Conservation (phyloP, 2,888 invertebrate genomes). For the Macrosiphum euphorbiae region DNA sequence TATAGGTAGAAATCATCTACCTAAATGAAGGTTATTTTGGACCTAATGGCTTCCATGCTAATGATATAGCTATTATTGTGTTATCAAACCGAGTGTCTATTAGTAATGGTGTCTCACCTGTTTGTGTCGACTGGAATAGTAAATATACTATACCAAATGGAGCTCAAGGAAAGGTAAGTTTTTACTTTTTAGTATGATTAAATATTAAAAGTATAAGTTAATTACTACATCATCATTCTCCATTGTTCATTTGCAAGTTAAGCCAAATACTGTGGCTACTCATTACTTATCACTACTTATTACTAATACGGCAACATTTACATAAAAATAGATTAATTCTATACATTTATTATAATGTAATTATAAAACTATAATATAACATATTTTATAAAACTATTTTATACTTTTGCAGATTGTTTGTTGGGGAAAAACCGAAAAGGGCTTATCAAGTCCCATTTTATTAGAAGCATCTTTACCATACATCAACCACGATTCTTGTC, state of each 20-base stretch:
- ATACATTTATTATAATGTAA: too few relatives aligned
- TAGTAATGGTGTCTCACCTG: too few relatives aligned
- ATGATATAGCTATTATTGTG: slow-evolving; percentile 36
- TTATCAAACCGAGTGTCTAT: background rate
- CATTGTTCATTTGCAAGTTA: too few relatives aligned
- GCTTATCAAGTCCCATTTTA: slow-evolving; percentile 65
- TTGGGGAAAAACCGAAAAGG: slow-evolving; percentile 67
- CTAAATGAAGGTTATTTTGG: background rate
- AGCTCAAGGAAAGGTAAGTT: too few relatives aligned
- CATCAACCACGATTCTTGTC: slow-evolving; percentile 66
- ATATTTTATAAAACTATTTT: background rate
- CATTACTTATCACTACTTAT: too few relatives aligned
- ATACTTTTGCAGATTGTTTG: slow-evolving; percentile 66
- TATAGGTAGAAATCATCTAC: slow-evolving; percentile 16
- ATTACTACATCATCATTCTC: too few relatives aligned
- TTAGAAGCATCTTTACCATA: slow-evolving; percentile 66
- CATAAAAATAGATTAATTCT: background rate
- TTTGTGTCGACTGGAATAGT: too few relatives aligned
- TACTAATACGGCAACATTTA: background rate
- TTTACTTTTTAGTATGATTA: too few relatives aligned
- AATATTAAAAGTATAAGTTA: too few relatives aligned
- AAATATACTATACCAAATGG: too few relatives aligned
- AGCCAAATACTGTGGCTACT: too few relatives aligned
- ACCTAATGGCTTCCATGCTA: background rate
- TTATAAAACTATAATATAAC: too few relatives aligned